Conservation (phyloP, 2,113 vertebrate genomes). For the Narcine bancroftii region DNA sequence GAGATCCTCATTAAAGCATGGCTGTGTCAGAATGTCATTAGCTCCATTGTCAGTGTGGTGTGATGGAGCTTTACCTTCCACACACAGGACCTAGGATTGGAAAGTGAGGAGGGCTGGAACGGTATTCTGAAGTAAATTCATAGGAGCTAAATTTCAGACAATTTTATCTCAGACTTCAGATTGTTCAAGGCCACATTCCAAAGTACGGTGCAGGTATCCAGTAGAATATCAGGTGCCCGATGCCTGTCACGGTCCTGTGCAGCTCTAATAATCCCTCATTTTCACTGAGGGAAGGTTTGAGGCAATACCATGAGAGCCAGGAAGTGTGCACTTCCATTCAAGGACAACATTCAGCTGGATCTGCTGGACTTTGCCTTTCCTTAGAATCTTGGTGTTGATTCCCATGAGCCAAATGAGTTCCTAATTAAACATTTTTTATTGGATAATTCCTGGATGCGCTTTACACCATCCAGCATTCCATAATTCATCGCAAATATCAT, state of each 20-base stretch:
- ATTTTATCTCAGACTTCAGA: background rate
- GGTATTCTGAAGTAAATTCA: background rate
- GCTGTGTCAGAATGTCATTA: background rate
- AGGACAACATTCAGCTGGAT: background rate
- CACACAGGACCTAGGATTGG: background rate
- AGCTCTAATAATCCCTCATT: background rate
- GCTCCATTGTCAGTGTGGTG: background rate
- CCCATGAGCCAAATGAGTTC: slow-evolving; percentile 19
- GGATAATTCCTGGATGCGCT: background rate
- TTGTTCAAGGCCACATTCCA: background rate
- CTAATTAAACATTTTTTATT: background rate
- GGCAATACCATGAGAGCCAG: background rate
- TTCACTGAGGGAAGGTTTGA: no score
- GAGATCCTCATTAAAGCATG: background rate
- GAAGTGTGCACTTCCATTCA: background rate
- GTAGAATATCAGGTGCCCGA: no score
- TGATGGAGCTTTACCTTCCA: background rate
- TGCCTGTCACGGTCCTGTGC: no score
- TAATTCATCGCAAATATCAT: slow-evolving; percentile 30
- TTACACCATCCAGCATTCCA: slow-evolving; percentile 11
- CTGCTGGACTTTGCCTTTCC: slow-evolving; percentile 6
- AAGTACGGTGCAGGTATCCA: background rate
- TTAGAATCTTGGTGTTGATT: slow-evolving; percentile 4
- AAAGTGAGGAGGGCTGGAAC: background rate
- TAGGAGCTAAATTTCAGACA: background rate